A percentile compares a stretch with the other conserved stretches of the same genome.
phyloP scores from a whole-genome alignment of 2,888 invertebrate genomes.

The Xestia sexstrigata region DNA sequence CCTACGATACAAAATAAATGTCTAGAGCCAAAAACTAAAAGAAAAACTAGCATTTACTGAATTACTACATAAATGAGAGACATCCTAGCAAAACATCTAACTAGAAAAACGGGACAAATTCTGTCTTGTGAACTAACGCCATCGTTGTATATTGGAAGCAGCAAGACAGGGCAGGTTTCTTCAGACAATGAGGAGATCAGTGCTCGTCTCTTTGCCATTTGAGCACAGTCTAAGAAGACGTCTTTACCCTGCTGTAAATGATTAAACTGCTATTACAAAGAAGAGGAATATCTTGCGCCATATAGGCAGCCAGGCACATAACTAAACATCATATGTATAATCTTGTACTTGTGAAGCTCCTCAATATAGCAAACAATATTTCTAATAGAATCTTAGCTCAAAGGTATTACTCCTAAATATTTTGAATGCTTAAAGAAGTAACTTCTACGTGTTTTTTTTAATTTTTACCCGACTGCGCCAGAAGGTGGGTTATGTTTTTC shows the following conservation, averaged over 20 bases:
- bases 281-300: too few relatives aligned
- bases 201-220: slow-evolving; percentile 35
- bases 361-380: too few relatives aligned
- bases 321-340: too few relatives aligned
- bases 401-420: too few relatives aligned
- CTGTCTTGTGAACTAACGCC: slow-evolving; percentile 28
- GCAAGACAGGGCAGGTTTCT: slow-evolving; percentile 36
- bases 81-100: background rate
- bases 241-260: slow-evolving; percentile 13
- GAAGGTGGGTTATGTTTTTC: too few relatives aligned
- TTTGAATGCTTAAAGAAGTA: too few relatives aligned
- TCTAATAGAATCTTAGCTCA: too few relatives aligned
- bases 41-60: background rate
- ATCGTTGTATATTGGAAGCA: slow-evolving; percentile 36
- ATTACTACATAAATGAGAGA: background rate
- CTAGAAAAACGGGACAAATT: background rate
- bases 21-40: background rate
- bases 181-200: slow-evolving; percentile 34
- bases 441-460: too few relatives aligned
- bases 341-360: too few relatives aligned
- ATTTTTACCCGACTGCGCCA: too few relatives aligned
- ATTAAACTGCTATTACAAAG: too few relatives aligned
- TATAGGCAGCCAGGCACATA: too few relatives aligned
- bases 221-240: slow-evolving; percentile 8
- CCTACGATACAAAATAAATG: background rate